These are phyloP conservation scores for Zootoca vivipara DNA, from an alignment of 2,113 vertebrate genomes.

Conservation along the genomic window DNA sequence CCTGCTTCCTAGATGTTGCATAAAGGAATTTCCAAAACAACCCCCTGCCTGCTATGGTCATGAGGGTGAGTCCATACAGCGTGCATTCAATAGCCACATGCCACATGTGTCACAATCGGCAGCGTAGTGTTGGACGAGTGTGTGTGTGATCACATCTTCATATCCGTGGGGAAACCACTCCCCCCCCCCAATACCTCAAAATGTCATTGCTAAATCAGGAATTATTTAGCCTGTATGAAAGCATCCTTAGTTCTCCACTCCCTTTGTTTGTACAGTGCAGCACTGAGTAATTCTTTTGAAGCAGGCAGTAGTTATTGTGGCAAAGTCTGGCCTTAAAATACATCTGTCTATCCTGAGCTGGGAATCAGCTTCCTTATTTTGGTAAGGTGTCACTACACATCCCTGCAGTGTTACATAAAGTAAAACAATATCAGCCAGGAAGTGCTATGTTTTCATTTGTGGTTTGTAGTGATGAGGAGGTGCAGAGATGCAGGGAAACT, in stretches of 20 bases:
- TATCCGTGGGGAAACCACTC: neutral
- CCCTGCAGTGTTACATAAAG: neutral
- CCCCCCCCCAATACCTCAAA: neutral
- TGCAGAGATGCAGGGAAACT: neutral
- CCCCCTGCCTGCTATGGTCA: neutral
- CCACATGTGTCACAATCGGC: neutral
- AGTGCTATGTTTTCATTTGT: neutral
- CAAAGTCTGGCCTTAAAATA: neutral
- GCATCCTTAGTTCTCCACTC: neutral
- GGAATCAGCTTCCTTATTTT: conserved; percentile 13
- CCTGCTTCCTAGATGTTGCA: neutral
- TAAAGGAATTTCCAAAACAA: neutral
- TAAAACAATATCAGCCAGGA: neutral
- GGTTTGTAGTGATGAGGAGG: neutral
- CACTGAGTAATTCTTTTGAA: neutral
- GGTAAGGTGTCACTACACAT: neutral
- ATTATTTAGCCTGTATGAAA: neutral
- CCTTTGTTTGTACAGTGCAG: neutral
- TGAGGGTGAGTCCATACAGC: neutral
- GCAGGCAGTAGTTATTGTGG: neutral
- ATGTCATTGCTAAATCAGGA: neutral
- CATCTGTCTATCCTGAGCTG: neutral
- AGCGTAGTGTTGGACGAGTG: neutral
- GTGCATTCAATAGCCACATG: neutral
- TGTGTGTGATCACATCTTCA: neutral